These are phyloP conservation scores for Hirtodrosophila cameraria DNA, from an alignment of 2,888 invertebrate species.

Conservation along the genomic window DNA sequence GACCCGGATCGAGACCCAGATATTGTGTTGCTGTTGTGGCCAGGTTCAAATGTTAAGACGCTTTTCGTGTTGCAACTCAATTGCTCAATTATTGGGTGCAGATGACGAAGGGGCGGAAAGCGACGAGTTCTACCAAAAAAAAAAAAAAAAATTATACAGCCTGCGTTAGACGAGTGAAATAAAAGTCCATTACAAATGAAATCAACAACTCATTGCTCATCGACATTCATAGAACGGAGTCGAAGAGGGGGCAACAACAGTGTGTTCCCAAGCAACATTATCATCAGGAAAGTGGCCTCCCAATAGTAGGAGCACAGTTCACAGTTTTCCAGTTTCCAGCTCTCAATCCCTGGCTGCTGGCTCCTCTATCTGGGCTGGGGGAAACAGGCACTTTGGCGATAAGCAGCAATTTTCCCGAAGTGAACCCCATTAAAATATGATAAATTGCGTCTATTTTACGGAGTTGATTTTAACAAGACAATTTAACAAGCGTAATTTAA, in stretches of 20 bases:
- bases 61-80: slow-evolving; percentile 78
- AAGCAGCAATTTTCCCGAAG: slow-evolving; percentile 71
- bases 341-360: slow-evolving; percentile 23
- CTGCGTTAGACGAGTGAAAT: slow-evolving; percentile 76
- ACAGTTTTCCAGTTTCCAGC: background rate
- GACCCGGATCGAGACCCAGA: background rate
- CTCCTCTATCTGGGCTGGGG: slow-evolving; percentile 37
- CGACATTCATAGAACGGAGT: slow-evolving; percentile 54
- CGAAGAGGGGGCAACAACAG: slow-evolving; percentile 2
- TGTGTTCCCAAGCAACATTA: slow-evolving; percentile 55
- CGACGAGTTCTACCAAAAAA: slow-evolving; percentile 24
- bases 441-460: slow-evolving; percentile 80
- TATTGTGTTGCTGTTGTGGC: slow-evolving; percentile 10
- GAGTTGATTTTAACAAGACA: slow-evolving; percentile 83
- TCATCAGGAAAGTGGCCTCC: slow-evolving; percentile 46
- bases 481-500: slow-evolving; percentile 84
- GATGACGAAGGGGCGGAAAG: slow-evolving; percentile 20
- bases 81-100: slow-evolving; percentile 75
- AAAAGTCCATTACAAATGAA: slow-evolving; percentile 79
- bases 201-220: slow-evolving; percentile 81
- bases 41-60: slow-evolving; percentile 78
- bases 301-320: slow-evolving; percentile 6
- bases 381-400: slow-evolving; percentile 51
- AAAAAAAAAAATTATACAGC: slow-evolving; percentile 74
- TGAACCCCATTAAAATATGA: slow-evolving; percentile 81